Percentiles rank a stretch among this genome's conserved stretches.
These are phyloP conservation scores for Hucho hucho DNA, from an alignment of 2,113 vertebrate species.

Conservation along the genomic window DNA sequence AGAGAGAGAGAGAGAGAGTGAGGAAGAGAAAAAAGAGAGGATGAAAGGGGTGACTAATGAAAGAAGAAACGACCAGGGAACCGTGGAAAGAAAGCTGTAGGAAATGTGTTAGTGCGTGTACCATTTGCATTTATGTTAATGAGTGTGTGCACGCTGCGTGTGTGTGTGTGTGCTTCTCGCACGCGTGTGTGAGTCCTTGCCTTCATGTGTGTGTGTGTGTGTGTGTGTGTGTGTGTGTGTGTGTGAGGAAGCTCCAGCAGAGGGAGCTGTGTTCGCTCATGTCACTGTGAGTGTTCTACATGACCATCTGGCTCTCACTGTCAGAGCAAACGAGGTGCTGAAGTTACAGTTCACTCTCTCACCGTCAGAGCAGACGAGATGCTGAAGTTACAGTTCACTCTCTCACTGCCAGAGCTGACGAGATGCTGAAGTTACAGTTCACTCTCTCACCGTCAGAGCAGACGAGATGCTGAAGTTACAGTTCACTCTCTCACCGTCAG, in stretches of 20 bases:
- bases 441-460: too few relatives aligned
- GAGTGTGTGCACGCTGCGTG: background rate
- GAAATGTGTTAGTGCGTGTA: background rate
- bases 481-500: too few relatives aligned
- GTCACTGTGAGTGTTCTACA: constrained; percentile 65
- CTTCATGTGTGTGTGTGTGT: constrained; percentile 28
- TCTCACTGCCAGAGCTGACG: too few relatives aligned
- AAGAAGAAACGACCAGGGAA: background rate
- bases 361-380: too few relatives aligned
- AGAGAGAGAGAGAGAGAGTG: too few relatives aligned
- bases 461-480: too few relatives aligned
- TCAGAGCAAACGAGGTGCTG: background rate
- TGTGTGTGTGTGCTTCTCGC: background rate
- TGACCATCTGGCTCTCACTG: constrained; percentile 75
- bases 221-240: constrained; percentile 34
- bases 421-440: too few relatives aligned
- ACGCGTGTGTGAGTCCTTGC: constrained; percentile 4
- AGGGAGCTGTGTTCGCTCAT: constrained; percentile 62
- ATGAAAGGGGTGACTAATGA: background rate
- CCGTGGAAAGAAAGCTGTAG: constrained; percentile 2
- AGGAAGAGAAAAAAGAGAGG: background rate
- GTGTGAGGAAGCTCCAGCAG: constrained; percentile 61
- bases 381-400: too few relatives aligned
- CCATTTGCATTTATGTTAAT: background rate
- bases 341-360: too few relatives aligned